Conservation (phyloP, 2,113 vertebrate genomes). For the Nesoenas mayeri region DNA sequence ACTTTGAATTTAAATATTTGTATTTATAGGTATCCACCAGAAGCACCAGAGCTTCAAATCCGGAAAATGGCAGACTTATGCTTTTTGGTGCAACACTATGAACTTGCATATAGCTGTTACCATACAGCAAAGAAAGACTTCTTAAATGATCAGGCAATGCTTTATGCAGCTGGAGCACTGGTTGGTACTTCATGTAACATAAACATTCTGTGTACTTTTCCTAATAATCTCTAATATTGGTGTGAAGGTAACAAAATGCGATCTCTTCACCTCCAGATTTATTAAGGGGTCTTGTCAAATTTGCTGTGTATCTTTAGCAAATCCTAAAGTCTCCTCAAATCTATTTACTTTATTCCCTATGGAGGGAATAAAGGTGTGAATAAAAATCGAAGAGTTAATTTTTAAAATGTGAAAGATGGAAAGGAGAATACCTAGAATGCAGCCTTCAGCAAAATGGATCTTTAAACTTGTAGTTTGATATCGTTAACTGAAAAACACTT, state of each 20-base stretch:
- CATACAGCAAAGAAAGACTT: constrained; percentile 99
- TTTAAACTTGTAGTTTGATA: not conserved
- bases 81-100: constrained; percentile 98
- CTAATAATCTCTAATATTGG: not conserved
- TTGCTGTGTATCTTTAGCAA: not conserved
- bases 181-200: constrained; percentile 76
- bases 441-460: not conserved
- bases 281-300: not conserved
- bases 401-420: not conserved
- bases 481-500: not conserved
- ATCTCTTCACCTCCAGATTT: not conserved
- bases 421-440: not conserved
- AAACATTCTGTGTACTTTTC: not conserved
- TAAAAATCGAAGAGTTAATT: not conserved
- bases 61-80: constrained; percentile 99
- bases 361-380: not conserved
- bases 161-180: constrained; percentile 96
- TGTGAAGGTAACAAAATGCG: not conserved
- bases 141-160: constrained; percentile 97
- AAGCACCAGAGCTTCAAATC: constrained; percentile 98
- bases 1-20: constrained; percentile 47
- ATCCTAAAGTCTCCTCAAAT: not conserved
- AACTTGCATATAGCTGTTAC: constrained; percentile 96
- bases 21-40: constrained; percentile 90
- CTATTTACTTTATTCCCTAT: not conserved